Conservation (phyloP, 2,888 invertebrate species). For the Orchestes rusci region DNA sequence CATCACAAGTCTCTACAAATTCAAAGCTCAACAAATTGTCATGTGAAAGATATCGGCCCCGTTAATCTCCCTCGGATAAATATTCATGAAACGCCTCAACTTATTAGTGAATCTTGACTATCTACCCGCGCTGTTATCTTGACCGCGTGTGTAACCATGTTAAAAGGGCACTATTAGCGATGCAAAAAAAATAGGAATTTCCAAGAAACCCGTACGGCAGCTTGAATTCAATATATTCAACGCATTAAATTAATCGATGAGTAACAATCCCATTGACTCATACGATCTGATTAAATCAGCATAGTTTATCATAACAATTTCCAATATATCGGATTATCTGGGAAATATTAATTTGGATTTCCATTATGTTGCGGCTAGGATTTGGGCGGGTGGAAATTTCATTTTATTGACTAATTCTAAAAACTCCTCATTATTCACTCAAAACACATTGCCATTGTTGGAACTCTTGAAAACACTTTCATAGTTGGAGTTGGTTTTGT, state of each 20-base stretch:
- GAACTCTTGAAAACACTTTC: no score
- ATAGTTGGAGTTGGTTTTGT: no score
- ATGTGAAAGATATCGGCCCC: constrained; percentile 16
- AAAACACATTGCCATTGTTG: no score
- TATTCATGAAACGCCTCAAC: constrained; percentile 31
- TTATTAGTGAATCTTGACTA: constrained; percentile 29
- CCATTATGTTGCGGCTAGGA: constrained; percentile 19
- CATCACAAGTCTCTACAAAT: no score
- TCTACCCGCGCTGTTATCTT: constrained; percentile 27
- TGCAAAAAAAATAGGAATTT: constrained; percentile 9
- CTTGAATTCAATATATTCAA: no score
- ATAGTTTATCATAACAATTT: constrained; percentile 18
- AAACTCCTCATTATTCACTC: no score
- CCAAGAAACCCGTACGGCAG: constrained; percentile 11
- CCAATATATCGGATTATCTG: constrained; percentile 13
- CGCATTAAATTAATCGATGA: no score
- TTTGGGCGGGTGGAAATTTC: no score
- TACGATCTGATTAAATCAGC: constrained; percentile 9
- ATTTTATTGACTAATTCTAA: no score
- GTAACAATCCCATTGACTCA: background rate
- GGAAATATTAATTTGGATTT: constrained; percentile 23
- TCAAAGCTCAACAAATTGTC: constrained; percentile 11
- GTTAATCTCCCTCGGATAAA: constrained; percentile 20
- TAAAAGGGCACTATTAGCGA: constrained; percentile 15
- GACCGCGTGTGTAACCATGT: no score